phyloP scores from a whole-genome alignment of 2,113 vertebrate species.

The Rhegmatorhina hoffmannsi region DNA sequence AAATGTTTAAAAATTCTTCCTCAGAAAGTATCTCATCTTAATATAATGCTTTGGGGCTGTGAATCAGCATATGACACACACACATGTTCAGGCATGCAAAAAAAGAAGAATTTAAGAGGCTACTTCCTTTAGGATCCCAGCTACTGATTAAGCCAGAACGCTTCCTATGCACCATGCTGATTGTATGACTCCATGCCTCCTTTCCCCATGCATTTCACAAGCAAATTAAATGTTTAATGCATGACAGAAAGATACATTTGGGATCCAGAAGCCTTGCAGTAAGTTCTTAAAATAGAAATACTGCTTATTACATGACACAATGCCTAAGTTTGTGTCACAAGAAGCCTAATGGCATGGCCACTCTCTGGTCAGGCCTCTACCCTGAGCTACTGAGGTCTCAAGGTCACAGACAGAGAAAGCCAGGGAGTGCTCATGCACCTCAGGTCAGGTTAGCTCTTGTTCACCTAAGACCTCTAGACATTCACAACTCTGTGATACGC shows the following conservation, averaged over 20 bases:
- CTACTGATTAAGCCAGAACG: not conserved
- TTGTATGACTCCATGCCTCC: not conserved
- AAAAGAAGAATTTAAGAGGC: not conserved
- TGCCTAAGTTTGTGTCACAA: not conserved
- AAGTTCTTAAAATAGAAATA: not conserved
- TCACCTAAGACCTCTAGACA: not conserved
- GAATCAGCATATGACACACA: not conserved
- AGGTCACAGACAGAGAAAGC: not conserved
- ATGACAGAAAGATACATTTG: not conserved
- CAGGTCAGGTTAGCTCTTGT: not conserved
- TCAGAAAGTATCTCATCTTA: not conserved
- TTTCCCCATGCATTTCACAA: not conserved
- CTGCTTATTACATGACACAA: not conserved
- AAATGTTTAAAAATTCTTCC: not conserved
- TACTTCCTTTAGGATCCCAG: not conserved
- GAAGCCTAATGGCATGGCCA: not conserved
- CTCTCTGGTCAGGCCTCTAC: not conserved
- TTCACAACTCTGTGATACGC: not conserved
- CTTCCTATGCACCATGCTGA: not conserved
- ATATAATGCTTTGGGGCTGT: not conserved
- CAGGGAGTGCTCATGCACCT: not conserved
- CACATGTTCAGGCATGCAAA: not conserved
- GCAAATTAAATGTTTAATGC: not conserved
- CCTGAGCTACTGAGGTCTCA: not conserved
- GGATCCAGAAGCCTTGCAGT: not conserved